Base-by-base conservation (phyloP, 1,140 invertebrate genomes). In the Zaprionus capensis region DNA sequence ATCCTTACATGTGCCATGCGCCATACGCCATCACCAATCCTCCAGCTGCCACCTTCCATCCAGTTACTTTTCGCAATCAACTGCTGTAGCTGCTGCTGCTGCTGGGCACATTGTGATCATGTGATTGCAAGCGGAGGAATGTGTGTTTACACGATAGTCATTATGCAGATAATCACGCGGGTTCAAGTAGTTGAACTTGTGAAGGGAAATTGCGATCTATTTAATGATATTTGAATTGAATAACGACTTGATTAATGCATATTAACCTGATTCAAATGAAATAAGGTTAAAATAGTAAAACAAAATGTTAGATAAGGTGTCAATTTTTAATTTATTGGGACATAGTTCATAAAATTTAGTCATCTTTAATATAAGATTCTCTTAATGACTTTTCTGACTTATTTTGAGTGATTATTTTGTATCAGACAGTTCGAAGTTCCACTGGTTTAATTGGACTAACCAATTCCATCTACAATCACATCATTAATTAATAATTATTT, bases 1-100 rank as follows among this genome's bases (percentile, higher is more conserved):
- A 84, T 90, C 81, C 84, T 88, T 88, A 80, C 81, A 63, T 73
- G 41, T 61, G 24, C 59, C n/a, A 24, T 20, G 20, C 17, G n/a
- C n/a, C 17, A 4, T 49, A 15, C 44, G 6, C 44, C 44, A 49
- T 49, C 36, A 38, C 36, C 36, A 38, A 41, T 51, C 20, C 46
- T 51, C 20, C 12, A 51, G n/a, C 7, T 46, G 41, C n/a, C 41
- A 9, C n/a, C n/a, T 46, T 46, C n/a, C 41, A 46, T 46, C n/a
- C 71, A 76, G 26, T 59, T 64, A 55, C 46, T 41, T 63, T 55
- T 69, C 38, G 15, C 46, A 28, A 65, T 38, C 58, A 20, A 38
- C 56, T n/a, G 11, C 5, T 24, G n/a, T 4, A 14, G 9, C 15
- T 51, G 20, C 46, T 24, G 67, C 72, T 71, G 67, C 76, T 71